Evolutionary conservation across 35 echinoderm and acorn worm genomes (phyloP), one percentile per base, ranked within the genome.

Genomic region (Ophioderma brevispina): DNA sequence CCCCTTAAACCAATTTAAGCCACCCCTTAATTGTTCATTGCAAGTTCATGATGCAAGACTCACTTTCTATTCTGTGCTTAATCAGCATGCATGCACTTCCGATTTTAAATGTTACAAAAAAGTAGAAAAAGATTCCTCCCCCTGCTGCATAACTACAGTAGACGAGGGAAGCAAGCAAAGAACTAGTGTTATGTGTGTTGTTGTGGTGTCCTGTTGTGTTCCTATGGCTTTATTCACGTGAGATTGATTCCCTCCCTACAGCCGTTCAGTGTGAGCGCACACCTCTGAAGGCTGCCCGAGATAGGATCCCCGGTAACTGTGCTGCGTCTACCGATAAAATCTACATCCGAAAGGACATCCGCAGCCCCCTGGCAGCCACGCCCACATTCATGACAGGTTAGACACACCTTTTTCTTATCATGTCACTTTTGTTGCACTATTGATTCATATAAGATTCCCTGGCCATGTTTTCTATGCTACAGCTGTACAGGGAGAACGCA

Each of bases 211-310:
- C 41, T 46, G 41, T 46, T 8, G 5, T n/a, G n/a, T n/a, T n/a
- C n/a, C n/a, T n/a, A n/a, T n/a, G n/a, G n/a, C n/a, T n/a, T n/a
- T n/a, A n/a, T n/a, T n/a, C n/a, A n/a, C n/a, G n/a, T n/a, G n/a
- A n/a, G n/a, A n/a, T n/a, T n/a, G n/a, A 70, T 82, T 76, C 78
- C 84, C 93, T 93, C 82, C 89, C 90, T 85, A 80, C 93, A 99
- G 97, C 94, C 90, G 97, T 99, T 78, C 97, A 99, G 91, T 99
- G 97, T 85, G 97, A 99, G 89, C 91, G 97, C 43, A 92, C 97
- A 80, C 97, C 97, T 10, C 79, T 99, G 64, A 99, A 99, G 81
- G 86, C 94, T 40, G 87, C 94, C 49, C 49, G 83, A 64, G 97
- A 99, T 75, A 99, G 95, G 97, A 90, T 91, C 14, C 88, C 93